A percentile compares a stretch with the other conserved stretches of the same genome.
Evolutionary conservation across 2,888 invertebrate species (phyloP).

Genomic region (Melanchra persicariae): DNA sequence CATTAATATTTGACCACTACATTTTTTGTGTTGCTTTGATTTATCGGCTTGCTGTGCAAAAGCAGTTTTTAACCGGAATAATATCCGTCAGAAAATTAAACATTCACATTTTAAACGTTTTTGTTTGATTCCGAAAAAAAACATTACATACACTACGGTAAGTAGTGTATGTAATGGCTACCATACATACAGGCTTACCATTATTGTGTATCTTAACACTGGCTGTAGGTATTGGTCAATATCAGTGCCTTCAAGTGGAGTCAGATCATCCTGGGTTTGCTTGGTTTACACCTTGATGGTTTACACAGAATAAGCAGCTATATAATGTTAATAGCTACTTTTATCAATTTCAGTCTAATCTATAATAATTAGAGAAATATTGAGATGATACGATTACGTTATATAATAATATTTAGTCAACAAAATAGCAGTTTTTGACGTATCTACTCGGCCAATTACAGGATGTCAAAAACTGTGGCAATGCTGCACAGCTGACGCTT

Average conservation of each 20-base stretch:
- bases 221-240: no score
- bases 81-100: no score
- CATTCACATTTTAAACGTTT: no score
- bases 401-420: background rate
- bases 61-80: no score
- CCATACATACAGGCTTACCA: no score
- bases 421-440: background rate
- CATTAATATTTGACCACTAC: background rate
- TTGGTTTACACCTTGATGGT: background rate
- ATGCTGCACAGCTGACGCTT: background rate
- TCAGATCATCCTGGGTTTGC: background rate
- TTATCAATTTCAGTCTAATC: no score
- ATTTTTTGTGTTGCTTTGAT: background rate
- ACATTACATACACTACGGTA: no score
- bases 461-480: background rate
- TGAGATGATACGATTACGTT: background rate
- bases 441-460: background rate
- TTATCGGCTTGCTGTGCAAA: no score
- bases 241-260: background rate
- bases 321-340: background rate
- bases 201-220: no score
- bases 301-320: no score
- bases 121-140: no score
- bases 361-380: background rate
- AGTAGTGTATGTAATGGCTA: no score